Conservation (phyloP, 1,140 invertebrate species). For the Zaprionus taronus region DNA sequence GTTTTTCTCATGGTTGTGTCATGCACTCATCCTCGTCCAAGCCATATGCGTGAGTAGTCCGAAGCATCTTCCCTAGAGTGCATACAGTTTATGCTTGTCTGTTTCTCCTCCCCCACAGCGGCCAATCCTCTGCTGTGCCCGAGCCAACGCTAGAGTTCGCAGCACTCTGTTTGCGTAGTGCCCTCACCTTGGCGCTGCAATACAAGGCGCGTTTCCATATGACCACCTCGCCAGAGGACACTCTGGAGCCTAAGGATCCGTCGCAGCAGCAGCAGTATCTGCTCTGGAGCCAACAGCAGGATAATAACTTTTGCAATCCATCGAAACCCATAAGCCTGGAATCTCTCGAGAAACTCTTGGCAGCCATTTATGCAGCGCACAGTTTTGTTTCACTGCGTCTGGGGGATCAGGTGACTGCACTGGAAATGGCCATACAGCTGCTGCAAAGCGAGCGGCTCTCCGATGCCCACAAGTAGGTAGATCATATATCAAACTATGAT, state of each 20-base stretch:
- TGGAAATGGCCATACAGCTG: constrained; percentile 88
- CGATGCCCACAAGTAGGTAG: constrained; percentile 73
- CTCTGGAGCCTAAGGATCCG: constrained; percentile 83
- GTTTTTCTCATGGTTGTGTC: constrained; percentile 35
- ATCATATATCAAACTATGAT: background rate
- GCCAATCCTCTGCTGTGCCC: constrained; percentile 92
- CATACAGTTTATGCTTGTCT: background rate
- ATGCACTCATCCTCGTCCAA: constrained; percentile 33
- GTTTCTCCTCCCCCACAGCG: constrained; percentile 84
- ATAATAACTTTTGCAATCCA: constrained; percentile 84
- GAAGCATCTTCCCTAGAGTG: background rate
- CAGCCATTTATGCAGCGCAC: constrained; percentile 90
- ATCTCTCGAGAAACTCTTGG: constrained; percentile 85
- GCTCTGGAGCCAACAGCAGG: constrained; percentile 70
- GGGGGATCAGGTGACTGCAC: constrained; percentile 92
- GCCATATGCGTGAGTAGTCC: constrained; percentile 53
- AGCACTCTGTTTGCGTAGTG: constrained; percentile 94
- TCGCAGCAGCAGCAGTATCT: constrained; percentile 51
- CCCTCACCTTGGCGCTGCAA: constrained; percentile 86
- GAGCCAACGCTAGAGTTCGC: constrained; percentile 96
- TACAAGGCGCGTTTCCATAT: constrained; percentile 84
- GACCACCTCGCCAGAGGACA: constrained; percentile 68
- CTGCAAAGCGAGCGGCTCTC: constrained; percentile 74
- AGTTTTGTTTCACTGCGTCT: constrained; percentile 94
- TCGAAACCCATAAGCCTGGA: constrained; percentile 83